Evolutionary conservation across 2,797 vertebrate species (phyloP), one percentile per base, ranked within the genome.

Genomic region (Syncerus caffer): DNA sequence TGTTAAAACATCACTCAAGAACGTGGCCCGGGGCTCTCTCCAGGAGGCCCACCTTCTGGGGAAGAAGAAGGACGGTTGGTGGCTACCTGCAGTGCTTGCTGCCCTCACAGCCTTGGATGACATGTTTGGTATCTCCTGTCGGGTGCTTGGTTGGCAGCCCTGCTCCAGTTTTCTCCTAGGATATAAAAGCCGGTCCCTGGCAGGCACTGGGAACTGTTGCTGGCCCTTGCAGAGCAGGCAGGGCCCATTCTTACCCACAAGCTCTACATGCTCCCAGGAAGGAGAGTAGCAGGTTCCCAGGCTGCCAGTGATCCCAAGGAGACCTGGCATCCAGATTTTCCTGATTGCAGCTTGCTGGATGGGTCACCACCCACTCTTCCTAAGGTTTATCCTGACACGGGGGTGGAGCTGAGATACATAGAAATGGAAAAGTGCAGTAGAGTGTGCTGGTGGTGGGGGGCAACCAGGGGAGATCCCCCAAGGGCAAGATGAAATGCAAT

Each of bases 21-120:
- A 42, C 79, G 47, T 64, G 60, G 23, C n/a, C 12, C 2, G 11
- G 78, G 29, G 45, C 42, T 45, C 5, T 76, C 16, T 89, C 55
- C 10, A 7, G 45, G 16, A 16, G 31, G n/a, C 42, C 2, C 7
- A 1, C n/a, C 3, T 5, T 1, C 0, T 7, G 34, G 85, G 42
- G 11, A 83, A 57, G 16, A 57, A 42, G 38, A 74, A 74, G 42
- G 7, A 29, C 3, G 23, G 13, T 25, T 1, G 2, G 6, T 6
- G 14, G 38, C 53, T 84, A 58, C 58, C 42, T 1, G 3, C 5
- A 13, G 2, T 57, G 58, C 62, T 67, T 57, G 58, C 45, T 90
- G 15, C 29, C 4, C 4, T 21, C 57, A 79, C 31, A 9, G 58
- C 86, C 62, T 60, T 4, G 71, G 53, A 29, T 0, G 12, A 16